Conservation (phyloP, 2,797 vertebrate genomes). For the Cephalopachus bancanus region DNA sequence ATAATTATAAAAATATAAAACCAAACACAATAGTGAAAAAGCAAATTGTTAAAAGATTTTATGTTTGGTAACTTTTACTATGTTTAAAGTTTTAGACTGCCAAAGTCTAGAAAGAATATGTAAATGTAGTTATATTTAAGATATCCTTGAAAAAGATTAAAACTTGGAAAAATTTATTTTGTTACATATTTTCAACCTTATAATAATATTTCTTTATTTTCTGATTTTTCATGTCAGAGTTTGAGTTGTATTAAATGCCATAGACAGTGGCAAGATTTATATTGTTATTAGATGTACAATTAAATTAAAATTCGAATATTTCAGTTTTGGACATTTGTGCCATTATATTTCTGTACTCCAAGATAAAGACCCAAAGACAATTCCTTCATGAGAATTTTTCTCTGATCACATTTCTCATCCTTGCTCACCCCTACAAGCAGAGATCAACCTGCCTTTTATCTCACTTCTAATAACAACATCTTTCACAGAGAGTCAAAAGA, state of each 20-base stretch:
- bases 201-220: neutral
- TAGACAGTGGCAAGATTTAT: neutral
- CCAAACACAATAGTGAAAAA: neutral
- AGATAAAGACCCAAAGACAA: neutral
- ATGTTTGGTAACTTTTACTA: neutral
- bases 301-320: neutral
- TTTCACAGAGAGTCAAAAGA: neutral
- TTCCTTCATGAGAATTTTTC: neutral
- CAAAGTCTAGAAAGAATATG: neutral
- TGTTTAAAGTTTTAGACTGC: neutral
- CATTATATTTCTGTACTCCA: neutral
- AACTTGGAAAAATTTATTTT: neutral
- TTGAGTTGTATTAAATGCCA: neutral
- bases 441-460: neutral
- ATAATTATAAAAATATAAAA: neutral
- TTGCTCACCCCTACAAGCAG: neutral
- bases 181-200: neutral
- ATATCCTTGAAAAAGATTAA: neutral
- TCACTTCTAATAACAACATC: neutral
- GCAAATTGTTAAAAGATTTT: neutral
- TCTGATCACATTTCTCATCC: neutral
- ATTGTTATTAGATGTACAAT: neutral
- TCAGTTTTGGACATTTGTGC: neutral
- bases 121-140: neutral
- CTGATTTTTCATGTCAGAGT: neutral